These are phyloP conservation scores for Dynastes tityus DNA, from an alignment of 2,888 invertebrate genomes.

Conservation along the genomic window DNA sequence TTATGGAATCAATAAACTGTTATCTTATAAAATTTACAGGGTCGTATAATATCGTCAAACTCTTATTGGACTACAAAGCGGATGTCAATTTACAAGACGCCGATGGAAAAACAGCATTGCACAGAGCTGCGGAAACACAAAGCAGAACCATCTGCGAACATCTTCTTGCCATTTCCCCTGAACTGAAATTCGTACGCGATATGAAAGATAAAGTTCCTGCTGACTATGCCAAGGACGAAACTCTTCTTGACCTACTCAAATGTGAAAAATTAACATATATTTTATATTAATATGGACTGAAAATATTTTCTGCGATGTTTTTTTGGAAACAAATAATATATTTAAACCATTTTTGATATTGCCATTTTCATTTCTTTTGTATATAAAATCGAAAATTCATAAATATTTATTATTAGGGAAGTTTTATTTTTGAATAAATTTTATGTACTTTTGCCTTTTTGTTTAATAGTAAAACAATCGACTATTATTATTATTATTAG, in stretches of 20 bases:
- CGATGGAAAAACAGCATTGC: constrained; percentile 87
- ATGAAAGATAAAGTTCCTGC: constrained; percentile 55
- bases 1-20: too few relatives aligned
- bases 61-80: constrained; percentile 79
- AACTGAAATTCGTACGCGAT: constrained; percentile 62
- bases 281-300: not conserved
- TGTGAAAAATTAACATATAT: constrained; percentile 3
- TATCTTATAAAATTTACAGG: constrained; percentile 69
- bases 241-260: constrained; percentile 51
- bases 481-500: too few relatives aligned
- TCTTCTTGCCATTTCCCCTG: constrained; percentile 69
- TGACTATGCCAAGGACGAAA: constrained; percentile 56
- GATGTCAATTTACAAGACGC: constrained; percentile 78
- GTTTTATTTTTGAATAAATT: too few relatives aligned
- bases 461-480: too few relatives aligned
- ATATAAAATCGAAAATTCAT: not conserved
- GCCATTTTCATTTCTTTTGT: constrained; percentile 3
- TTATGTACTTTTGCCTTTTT: too few relatives aligned
- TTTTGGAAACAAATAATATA: too few relatives aligned
- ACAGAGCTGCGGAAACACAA: constrained; percentile 80
- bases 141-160: constrained; percentile 70
- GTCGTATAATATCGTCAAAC: constrained; percentile 77
- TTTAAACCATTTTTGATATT: not conserved
- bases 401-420: not conserved
- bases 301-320: not conserved